phyloP scores from a whole-genome alignment of 2,888 invertebrate genomes.

The Vanessa cardui region DNA sequence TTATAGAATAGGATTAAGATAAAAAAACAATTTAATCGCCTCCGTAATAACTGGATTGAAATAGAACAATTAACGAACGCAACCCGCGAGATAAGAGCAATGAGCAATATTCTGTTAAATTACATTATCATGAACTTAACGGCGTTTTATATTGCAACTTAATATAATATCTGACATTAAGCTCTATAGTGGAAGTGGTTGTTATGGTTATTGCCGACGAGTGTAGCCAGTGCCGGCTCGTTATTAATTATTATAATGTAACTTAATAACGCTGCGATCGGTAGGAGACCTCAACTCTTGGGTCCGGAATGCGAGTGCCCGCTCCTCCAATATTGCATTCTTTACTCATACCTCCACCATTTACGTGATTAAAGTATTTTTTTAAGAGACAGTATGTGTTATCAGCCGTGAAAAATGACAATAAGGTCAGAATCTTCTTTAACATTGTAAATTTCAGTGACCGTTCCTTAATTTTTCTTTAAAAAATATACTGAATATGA shows the following conservation, averaged over 20 bases:
- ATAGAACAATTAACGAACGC: no score
- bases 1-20: no score
- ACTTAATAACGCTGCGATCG: slow-evolving; percentile 49
- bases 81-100: no score
- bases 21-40: no score
- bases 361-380: slow-evolving; percentile 21
- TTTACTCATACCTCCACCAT: slow-evolving; percentile 20
- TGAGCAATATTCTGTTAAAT: no score
- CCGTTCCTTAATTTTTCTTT: no score
- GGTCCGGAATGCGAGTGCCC: slow-evolving; percentile 49
- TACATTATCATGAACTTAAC: no score
- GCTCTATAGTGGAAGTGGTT: slow-evolving; percentile 13
- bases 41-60: no score
- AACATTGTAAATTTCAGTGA: no score
- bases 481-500: no score
- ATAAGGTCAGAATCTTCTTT: no score
- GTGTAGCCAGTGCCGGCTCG: not conserved
- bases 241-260: slow-evolving; percentile 21
- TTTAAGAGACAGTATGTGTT: not conserved
- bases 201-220: slow-evolving; percentile 13
- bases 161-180: slow-evolving; percentile 14
- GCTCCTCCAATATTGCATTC: slow-evolving; percentile 30
- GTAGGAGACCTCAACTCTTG: slow-evolving; percentile 56
- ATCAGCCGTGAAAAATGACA: no score
- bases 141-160: not conserved